These are phyloP conservation scores for Chloropsis cyanopogon DNA, from an alignment of 2,113 vertebrate genomes.

Conservation along the genomic window DNA sequence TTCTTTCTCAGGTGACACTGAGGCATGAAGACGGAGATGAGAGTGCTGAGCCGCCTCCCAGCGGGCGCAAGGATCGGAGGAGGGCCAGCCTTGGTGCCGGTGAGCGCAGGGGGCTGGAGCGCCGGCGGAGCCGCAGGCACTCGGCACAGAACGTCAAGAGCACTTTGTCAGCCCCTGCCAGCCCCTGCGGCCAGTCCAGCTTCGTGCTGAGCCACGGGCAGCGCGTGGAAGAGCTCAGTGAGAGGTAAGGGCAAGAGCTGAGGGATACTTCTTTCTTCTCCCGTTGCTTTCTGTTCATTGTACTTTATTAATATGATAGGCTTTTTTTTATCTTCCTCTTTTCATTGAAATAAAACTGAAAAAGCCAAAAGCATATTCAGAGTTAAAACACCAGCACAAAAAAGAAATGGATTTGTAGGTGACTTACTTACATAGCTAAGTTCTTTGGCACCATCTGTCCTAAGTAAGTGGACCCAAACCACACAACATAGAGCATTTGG, in stretches of 20 bases:
- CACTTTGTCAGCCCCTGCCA: constrained; percentile 81
- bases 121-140: constrained; percentile 90
- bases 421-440: neutral
- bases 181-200: constrained; percentile 73
- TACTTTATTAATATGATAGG: neutral
- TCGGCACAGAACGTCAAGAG: constrained; percentile 83
- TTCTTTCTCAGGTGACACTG: constrained; percentile 76
- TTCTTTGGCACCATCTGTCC: neutral
- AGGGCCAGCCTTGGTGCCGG: constrained; percentile 81
- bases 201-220: constrained; percentile 74
- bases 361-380: neutral
- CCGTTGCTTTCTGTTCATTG: neutral
- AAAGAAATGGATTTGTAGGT: neutral
- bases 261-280: neutral
- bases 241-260: constrained; percentile 78
- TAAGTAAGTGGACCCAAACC: neutral
- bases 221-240: constrained; percentile 77
- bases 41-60: constrained; percentile 75
- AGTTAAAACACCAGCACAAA: neutral
- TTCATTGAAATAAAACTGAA: neutral
- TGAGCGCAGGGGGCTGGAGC: constrained; percentile 80
- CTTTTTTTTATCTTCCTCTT: neutral
- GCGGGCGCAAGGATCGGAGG: constrained; percentile 82
- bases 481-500: neutral
- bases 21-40: constrained; percentile 90